Conservation (phyloP, 2,888 invertebrate species). For the Drosophila mulleri region DNA sequence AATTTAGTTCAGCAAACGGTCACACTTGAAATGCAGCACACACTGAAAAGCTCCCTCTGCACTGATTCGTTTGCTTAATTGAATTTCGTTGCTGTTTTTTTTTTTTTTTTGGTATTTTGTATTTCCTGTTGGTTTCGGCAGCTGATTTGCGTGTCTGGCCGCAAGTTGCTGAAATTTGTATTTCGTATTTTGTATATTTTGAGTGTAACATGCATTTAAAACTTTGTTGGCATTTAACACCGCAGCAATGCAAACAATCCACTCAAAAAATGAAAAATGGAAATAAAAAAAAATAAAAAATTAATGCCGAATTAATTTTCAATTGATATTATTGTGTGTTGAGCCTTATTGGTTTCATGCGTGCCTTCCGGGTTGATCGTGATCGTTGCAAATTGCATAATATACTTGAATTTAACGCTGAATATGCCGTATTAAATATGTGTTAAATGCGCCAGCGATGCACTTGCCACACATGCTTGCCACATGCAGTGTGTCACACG, state of each 20-base stretch:
- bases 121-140: slow-evolving; percentile 35
- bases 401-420: slow-evolving; percentile 6
- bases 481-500: background rate
- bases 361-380: slow-evolving; percentile 66
- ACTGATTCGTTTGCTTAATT: slow-evolving; percentile 33
- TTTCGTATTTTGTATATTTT: slow-evolving; percentile 15
- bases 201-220: slow-evolving; percentile 26
- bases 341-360: slow-evolving; percentile 56
- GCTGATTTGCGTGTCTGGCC: slow-evolving; percentile 47
- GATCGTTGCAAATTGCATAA: slow-evolving; percentile 41
- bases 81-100: slow-evolving; percentile 7
- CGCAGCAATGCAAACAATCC: slow-evolving; percentile 38
- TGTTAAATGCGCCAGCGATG: slow-evolving; percentile 27
- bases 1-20: background rate
- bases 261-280: background rate
- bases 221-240: slow-evolving; percentile 58
- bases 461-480: slow-evolving; percentile 6
- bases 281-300: slow-evolving; percentile 21
- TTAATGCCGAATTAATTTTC: slow-evolving; percentile 32
- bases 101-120: slow-evolving; percentile 27
- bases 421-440: slow-evolving; percentile 52
- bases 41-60: slow-evolving; percentile 8
- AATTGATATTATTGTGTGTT: slow-evolving; percentile 46
- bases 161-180: slow-evolving; percentile 38
- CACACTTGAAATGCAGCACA: background rate